Percentiles rank a stretch among this genome's conserved stretches.
These are phyloP conservation scores for Xiphorhynchus elegans DNA, from an alignment of 2,113 vertebrate species.

Conservation along the genomic window DNA sequence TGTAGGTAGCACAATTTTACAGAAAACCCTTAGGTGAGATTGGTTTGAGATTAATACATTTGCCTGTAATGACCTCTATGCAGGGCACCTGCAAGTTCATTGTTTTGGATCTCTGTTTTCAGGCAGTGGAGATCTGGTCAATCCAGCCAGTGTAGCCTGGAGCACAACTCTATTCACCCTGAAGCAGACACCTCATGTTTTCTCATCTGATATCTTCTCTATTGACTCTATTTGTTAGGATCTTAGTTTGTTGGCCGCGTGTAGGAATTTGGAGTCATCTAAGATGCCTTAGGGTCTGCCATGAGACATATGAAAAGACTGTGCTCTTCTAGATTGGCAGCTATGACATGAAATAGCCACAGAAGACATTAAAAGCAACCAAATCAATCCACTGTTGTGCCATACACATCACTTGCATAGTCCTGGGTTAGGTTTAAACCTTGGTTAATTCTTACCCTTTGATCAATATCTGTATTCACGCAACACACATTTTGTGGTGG, in stretches of 20 bases:
- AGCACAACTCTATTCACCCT: neutral
- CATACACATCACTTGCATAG: neutral
- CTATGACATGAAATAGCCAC: neutral
- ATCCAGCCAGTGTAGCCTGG: neutral
- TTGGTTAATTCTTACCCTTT: neutral
- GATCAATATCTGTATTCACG: neutral
- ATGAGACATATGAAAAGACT: neutral
- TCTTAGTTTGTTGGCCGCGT: neutral
- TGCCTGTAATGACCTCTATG: neutral
- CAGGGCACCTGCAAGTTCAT: neutral
- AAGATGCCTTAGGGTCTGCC: neutral
- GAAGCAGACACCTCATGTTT: neutral
- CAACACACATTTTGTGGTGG: neutral
- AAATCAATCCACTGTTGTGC: neutral
- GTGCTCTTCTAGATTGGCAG: neutral
- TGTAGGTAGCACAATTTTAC: neutral
- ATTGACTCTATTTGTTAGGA: neutral
- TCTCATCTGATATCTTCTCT: neutral
- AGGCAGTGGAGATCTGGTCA: neutral
- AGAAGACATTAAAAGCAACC: neutral
- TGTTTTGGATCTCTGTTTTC: neutral
- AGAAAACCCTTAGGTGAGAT: neutral
- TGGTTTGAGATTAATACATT: neutral
- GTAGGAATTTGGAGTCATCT: neutral
- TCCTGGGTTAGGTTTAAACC: neutral